Evolutionary conservation across 2,888 invertebrate species (phyloP).

Genomic region (Teleogryllus oceanicus): DNA sequence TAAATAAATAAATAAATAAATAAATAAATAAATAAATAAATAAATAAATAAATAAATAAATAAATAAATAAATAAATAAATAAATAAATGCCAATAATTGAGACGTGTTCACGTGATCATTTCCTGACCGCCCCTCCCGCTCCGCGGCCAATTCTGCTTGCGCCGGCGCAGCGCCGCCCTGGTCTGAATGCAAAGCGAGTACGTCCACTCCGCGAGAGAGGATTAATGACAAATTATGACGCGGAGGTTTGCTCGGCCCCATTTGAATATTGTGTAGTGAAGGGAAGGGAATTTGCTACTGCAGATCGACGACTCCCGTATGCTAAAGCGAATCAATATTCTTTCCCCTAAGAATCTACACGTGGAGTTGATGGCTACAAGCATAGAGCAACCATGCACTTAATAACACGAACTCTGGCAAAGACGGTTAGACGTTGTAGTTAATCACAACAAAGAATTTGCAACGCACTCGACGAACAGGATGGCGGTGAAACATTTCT

Average conservation of each 20-base stretch:
- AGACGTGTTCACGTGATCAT: too few relatives aligned
- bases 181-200: neutral
- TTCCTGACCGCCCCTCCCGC: neutral
- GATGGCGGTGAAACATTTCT: neutral
- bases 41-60: too few relatives aligned
- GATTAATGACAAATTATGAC: neutral
- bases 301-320: neutral
- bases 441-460: neutral
- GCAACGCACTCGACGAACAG: neutral
- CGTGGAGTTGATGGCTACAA: neutral
- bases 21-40: too few relatives aligned
- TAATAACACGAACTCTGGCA: neutral
- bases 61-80: too few relatives aligned
- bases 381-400: neutral
- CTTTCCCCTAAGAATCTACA: neutral
- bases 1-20: too few relatives aligned
- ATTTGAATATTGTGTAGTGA: neutral
- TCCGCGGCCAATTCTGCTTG: neutral
- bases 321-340: neutral
- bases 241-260: neutral
- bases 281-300: neutral
- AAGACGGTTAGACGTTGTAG: neutral
- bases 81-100: too few relatives aligned
- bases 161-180: neutral
- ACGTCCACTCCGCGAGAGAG: neutral